Evolutionary conservation across 1,140 invertebrate species (phyloP).

Genomic region (Microvelia longipes): DNA sequence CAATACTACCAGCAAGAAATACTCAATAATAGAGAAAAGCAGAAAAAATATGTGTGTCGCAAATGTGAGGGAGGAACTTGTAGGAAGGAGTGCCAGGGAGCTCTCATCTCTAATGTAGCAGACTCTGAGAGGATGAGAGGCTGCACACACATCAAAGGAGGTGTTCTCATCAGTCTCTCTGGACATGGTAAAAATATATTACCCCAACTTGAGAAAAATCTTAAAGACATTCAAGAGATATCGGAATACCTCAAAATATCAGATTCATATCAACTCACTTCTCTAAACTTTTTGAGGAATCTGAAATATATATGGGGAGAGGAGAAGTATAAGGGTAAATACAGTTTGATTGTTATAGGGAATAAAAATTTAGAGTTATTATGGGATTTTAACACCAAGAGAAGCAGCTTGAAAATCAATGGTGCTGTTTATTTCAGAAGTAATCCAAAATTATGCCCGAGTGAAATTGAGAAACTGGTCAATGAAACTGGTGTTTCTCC

Average conservation of each 20-base stretch:
- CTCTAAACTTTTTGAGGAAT: slow-evolving; percentile 71
- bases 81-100: slow-evolving; percentile 46
- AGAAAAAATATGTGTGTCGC: slow-evolving; percentile 2
- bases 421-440: slow-evolving; percentile 78
- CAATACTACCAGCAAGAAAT: slow-evolving; percentile 63
- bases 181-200: slow-evolving; percentile 54
- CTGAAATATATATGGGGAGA: slow-evolving; percentile 49
- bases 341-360: slow-evolving; percentile 51
- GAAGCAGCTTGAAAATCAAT: slow-evolving; percentile 34
- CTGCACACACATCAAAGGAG: slow-evolving; percentile 68
- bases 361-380: slow-evolving; percentile 85
- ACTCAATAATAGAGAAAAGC: slow-evolving; percentile 33
- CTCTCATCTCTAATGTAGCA: slow-evolving; percentile 51
- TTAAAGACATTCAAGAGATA: slow-evolving; percentile 67
- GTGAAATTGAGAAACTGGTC: slow-evolving; percentile 51
- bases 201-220: slow-evolving; percentile 54
- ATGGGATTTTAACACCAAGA: slow-evolving; percentile 48
- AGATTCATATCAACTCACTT: slow-evolving; percentile 60
- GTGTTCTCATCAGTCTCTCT: slow-evolving; percentile 66
- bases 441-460: slow-evolving; percentile 81
- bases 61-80: slow-evolving; percentile 31
- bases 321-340: background rate
- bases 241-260: slow-evolving; percentile 60
- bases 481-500: slow-evolving; percentile 35
- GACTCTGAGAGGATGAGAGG: slow-evolving; percentile 55